Base-by-base conservation (phyloP, 2,797 vertebrate species). In the Hylomyscus alleni region DNA sequence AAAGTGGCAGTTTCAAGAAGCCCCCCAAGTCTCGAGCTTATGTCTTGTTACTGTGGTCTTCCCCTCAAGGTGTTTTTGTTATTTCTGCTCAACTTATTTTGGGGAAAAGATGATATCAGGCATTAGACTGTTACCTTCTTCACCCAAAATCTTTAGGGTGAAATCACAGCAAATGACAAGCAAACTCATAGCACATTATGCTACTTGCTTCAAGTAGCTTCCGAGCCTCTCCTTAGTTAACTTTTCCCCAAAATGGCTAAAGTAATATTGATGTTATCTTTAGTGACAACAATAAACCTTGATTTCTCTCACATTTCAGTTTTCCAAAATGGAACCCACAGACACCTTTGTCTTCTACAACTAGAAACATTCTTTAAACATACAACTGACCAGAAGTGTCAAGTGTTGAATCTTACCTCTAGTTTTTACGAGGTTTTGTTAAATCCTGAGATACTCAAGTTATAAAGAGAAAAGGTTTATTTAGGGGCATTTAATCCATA, bases 191-290 rank as follows among this genome's bases (percentile, higher is more conserved):
- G n/a, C 52, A 58, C 29, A 78, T 89, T 93, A 73, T 0, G 9
- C n/a, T 78, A 90, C 73, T 73, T 56, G 84, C 37, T 93, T 73
- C 31, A 86, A 90, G n/a, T 24, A 58, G n/a, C 76, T 12, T 89
- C 31, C 58, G 89, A 73, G 34, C 47, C 47, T 96, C 82, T 76
- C 78, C 72, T 93, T 86, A 96, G 81, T 69, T 93, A 88, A 75
- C 22, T 65, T 80, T 58, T 83, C n/a, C 80, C 13, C 14, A 17
- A 93, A 76, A 82, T 47, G 91, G 20, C 17, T 82, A 93, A 89
- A 93, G 47, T 89, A 95, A 56, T 58, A 89, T 73, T 85, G n/a
- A 95, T 75, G 24, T 37, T 82, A 65, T 60, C 76, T 85, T 92
- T 92, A 91, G 31, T 17, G 73, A 40, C 69, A 50, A 37, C 62